Evolutionary conservation across 2,113 vertebrate species (phyloP), one percentile per base, ranked within the genome.

Genomic region (Puffinus mauretanicus): DNA sequence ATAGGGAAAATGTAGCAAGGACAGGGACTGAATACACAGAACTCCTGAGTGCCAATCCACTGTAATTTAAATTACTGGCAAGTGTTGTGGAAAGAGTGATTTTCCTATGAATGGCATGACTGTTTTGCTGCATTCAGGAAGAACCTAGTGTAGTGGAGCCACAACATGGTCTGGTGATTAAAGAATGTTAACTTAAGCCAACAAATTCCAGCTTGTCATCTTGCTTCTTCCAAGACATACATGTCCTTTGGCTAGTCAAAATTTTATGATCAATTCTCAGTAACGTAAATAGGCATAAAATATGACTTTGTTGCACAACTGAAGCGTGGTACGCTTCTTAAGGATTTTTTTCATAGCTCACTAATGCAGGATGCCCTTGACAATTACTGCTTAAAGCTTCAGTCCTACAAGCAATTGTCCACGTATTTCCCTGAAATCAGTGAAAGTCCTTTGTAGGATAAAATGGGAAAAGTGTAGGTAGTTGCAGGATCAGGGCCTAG

Each of bases 71-170:
- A 77, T 84, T 90, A 76, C 25, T 92, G 65, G 34, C 61, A 90
- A 96, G 18, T 20, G 14, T 29, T 82, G 34, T 92, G 71, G 60
- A 94, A 93, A 91, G 69, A 86, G 22, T 75, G 32, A 49, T 91
- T 95, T 95, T 87, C 58, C 67, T 75, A 42, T 86, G 86, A 97
- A 95, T 78, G 77, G 69, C 40, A 26, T 9, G 30, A 69, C 40
- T 95, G 76, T 96, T 90, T 76, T 71, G 19, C 57, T 87, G 70
- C 77, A 91, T 92, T 95, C 95, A 94, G 82, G 77, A 94, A 92
- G 83, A 95, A 86, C 44, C 9, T 11, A 40, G 65, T 57, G 34
- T 87, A 86, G 86, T 75, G 80, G 86, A 95, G 86, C 47, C 91
- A 79, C 69, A 91, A n/a, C 72, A 92, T 38, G 86, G 95, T 96